Evolutionary conservation across 2,113 vertebrate genomes (phyloP).

Genomic region (Formicarius rufipectus): DNA sequence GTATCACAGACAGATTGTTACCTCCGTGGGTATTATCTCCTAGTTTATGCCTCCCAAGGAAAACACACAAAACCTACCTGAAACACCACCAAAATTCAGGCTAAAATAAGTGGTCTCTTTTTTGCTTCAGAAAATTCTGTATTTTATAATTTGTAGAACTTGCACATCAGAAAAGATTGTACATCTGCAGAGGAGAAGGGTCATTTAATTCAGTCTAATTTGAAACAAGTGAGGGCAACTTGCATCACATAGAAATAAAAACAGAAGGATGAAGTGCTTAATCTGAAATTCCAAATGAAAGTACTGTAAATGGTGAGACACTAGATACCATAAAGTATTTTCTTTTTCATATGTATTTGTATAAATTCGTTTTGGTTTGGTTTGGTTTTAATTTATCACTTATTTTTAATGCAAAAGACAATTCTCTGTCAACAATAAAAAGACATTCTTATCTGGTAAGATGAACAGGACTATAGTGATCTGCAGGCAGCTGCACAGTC

Average conservation of each 20-base stretch:
- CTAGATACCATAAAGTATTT: not conserved
- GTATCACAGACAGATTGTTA: not conserved
- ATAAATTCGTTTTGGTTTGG: no score
- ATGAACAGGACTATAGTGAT: not conserved
- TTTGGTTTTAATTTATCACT: not conserved
- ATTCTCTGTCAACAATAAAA: not conserved
- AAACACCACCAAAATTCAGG: not conserved
- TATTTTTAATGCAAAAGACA: not conserved
- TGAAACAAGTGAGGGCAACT: not conserved
- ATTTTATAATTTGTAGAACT: not conserved
- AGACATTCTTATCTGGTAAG: not conserved
- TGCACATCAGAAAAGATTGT: not conserved
- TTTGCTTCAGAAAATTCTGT: not conserved
- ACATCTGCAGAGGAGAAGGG: not conserved
- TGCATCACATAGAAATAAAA: not conserved
- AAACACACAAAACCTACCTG: not conserved
- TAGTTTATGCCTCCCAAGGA: not conserved
- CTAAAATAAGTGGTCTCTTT: not conserved
- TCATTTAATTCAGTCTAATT: not conserved
- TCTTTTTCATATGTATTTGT: not conserved
- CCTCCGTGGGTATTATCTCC: not conserved
- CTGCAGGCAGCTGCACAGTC: not conserved
- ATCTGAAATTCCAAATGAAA: not conserved
- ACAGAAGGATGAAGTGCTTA: not conserved
- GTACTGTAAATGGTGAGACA: not conserved